Percentiles rank a stretch among this genome's conserved stretches.
These are phyloP conservation scores for Bombus waltoni DNA, from an alignment of 1,140 invertebrate genomes.

Conservation along the genomic window DNA sequence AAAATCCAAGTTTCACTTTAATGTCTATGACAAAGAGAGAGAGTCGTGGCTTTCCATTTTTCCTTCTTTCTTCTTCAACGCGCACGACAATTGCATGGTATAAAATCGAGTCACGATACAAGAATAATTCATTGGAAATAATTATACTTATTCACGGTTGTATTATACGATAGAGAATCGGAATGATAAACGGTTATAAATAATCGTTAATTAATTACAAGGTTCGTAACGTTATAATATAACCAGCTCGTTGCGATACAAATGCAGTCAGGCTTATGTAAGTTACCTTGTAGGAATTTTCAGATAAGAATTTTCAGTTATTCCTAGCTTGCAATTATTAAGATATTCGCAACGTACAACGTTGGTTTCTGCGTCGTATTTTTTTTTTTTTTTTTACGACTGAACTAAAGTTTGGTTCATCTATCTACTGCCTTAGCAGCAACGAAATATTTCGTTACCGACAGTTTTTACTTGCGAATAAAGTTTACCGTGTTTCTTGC, in stretches of 20 bases:
- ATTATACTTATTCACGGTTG: not conserved
- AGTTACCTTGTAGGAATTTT: not conserved
- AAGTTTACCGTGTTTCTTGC: not conserved
- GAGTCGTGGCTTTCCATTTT: not conserved
- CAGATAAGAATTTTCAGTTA: slow-evolving; percentile 15
- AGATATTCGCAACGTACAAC: not conserved
- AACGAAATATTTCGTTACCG: no score
- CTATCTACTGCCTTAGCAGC: not conserved
- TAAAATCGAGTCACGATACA: not conserved
- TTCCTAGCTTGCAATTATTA: not conserved
- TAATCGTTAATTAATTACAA: no score
- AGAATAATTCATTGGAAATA: not conserved
- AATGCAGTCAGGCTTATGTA: not conserved
- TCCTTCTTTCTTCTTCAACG: not conserved
- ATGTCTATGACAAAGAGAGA: not conserved
- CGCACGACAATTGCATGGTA: not conserved
- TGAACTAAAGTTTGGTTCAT: not conserved
- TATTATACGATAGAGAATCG: not conserved
- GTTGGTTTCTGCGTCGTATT: not conserved
- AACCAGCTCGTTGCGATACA: not conserved
- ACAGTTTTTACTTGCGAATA: not conserved
- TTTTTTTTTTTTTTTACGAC: not conserved
- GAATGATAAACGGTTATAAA: no score
- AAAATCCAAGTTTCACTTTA: slow-evolving; percentile 38
- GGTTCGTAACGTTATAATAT: no score